Evolutionary conservation across 2,797 vertebrate genomes (phyloP), one percentile per base, ranked within the genome.

Genomic region (Melanotaenia boesemani): DNA sequence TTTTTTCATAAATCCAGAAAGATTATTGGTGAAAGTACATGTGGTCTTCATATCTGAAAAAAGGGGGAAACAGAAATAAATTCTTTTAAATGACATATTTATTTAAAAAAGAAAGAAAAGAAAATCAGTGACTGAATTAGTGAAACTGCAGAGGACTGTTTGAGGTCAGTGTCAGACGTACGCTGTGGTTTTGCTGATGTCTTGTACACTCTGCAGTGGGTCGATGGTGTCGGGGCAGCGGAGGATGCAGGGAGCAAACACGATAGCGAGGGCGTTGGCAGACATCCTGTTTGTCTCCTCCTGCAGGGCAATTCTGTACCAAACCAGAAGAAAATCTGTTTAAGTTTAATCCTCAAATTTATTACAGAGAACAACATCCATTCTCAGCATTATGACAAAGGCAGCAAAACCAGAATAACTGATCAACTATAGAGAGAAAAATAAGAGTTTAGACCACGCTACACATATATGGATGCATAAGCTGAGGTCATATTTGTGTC

Each of bases 221-320:
- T 99, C 98, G 0, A 94, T 98, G 2, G 95, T 97, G 87, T 99
- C 97, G 0, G 98, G 98, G 83, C 97, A 98, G 83, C 98, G 97
- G 15, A 99, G 96, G 86, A 99, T 96, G 81, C 98, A 99, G 56
- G 98, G 98, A 22, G 98, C 98, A 63, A 99, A 99, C 54, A 99
- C 98, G 5, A 99, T 99, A 76, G 98, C 98, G 82, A 99, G 91
- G 71, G 98, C 97, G 34, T 99, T 99, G 69, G 97, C 96, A 46
- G 98, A 99, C 98, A 99, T 99, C 73, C 98, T 95, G 91, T 99
- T 99, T 1, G 97, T 98, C 13, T 99, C 97, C 80, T 99, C 98
- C 86, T 99, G 96, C 57, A 98, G 93, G 22, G 96, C 96, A 78
- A 99, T 97, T 93, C 98, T 99, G 86, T 81, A 91, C 84, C 36